These are phyloP conservation scores for Apteryx owenii DNA, from an alignment of 2,113 vertebrate species.

Conservation along the genomic window DNA sequence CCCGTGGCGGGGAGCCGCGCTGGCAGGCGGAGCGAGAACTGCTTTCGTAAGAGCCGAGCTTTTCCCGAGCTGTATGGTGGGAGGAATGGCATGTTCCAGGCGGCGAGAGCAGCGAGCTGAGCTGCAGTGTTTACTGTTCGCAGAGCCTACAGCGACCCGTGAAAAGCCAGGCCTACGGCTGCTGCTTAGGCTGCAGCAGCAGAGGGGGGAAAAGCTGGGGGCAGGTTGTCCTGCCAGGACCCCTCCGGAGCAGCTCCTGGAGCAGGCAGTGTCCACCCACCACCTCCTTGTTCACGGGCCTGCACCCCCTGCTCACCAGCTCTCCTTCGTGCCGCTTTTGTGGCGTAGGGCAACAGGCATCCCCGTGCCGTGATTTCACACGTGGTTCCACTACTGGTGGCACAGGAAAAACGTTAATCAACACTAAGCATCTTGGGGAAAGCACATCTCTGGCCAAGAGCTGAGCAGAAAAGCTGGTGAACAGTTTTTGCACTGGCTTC, in stretches of 20 bases:
- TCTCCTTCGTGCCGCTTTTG: neutral
- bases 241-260: neutral
- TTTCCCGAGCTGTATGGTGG: fast-evolving
- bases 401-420: neutral
- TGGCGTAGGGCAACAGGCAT: neutral
- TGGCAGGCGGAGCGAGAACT: neutral
- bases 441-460: neutral
- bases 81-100: neutral
- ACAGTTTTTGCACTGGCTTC: neutral
- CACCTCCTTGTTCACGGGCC: neutral
- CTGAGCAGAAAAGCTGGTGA: neutral
- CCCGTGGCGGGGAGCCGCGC: neutral
- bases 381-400: fast-evolving
- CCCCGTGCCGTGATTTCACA: neutral
- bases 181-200: neutral
- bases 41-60: neutral
- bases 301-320: neutral
- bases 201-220: neutral
- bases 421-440: neutral
- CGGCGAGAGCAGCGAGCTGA: neutral
- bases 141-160: neutral
- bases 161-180: neutral
- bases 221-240: neutral
- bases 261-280: neutral
- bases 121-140: neutral